Evolutionary conservation across 2,797 vertebrate species (phyloP).

Genomic region (Triplophysa yarkandensis): DNA sequence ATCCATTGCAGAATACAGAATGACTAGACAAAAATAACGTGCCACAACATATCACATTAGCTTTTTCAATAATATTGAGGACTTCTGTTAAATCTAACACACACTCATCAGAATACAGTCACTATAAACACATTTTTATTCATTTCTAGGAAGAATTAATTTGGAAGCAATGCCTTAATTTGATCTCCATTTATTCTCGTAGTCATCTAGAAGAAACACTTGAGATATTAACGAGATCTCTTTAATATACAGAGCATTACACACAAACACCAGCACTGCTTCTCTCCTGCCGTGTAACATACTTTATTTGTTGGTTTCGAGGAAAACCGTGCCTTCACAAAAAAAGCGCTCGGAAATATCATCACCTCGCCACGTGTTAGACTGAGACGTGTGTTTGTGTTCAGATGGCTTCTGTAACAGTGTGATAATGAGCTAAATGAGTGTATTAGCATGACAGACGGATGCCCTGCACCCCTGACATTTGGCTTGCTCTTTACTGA

Average conservation of each 20-base stretch:
- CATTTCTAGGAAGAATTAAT: too few species aligned
- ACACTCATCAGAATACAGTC: too few species aligned
- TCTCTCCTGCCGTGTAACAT: neutral
- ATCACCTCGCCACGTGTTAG: conserved; percentile 8
- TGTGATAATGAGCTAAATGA: conserved; percentile 50
- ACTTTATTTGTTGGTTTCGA: neutral
- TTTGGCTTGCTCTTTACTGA: conserved; percentile 57
- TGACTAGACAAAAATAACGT: conserved; percentile 74
- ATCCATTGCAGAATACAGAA: conserved; percentile 63
- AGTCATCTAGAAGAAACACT: neutral
- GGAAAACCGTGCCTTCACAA: neutral
- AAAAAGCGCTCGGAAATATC: conserved; percentile 54
- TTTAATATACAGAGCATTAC: neutral
- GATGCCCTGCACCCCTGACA: conserved; percentile 56
- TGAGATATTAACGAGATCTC: neutral
- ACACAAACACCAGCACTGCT: neutral
- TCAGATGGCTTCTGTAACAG: conserved; percentile 28
- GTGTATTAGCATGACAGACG: conserved; percentile 49
- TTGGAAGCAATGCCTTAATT: neutral
- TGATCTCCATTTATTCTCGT: neutral
- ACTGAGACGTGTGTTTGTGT: conserved; percentile 40
- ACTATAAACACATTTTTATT: too few species aligned
- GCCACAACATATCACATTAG: conserved; percentile 53
- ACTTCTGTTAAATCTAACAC: neutral
- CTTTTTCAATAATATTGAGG: neutral